Conservation (phyloP, 2,888 invertebrate genomes). For the Ormyrus rosae region DNA sequence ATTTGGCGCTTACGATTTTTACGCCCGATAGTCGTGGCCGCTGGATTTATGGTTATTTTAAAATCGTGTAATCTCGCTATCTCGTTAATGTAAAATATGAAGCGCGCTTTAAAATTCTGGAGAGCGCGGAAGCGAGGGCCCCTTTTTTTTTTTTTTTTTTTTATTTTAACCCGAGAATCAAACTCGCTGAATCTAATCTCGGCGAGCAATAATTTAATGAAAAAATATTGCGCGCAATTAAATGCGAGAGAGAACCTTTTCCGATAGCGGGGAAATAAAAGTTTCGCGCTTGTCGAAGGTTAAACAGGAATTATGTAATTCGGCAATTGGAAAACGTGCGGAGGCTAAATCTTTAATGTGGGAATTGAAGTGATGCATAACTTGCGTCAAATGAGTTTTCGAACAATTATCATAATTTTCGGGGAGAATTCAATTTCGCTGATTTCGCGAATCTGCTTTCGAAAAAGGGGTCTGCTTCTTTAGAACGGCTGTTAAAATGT, state of each 20-base stretch:
- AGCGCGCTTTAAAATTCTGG: conserved; percentile 45
- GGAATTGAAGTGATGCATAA: too few relatives aligned
- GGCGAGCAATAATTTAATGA: conserved; percentile 29
- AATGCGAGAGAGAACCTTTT: conserved; percentile 4
- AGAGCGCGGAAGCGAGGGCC: background rate
- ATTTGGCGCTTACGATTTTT: conserved; percentile 58
- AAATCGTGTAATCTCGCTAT: conserved; percentile 60
- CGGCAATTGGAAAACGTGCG: conserved; percentile 3
- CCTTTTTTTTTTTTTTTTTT: background rate
- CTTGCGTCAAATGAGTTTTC: background rate
- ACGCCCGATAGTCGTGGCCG: conserved; percentile 53
- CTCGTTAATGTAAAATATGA: conserved; percentile 58
- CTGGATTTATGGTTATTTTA: conserved; percentile 60
- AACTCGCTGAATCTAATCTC: conserved; percentile 34
- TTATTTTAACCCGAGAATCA: background rate
- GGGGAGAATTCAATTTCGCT: too few relatives aligned
- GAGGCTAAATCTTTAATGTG: background rate
- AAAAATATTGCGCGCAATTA: conserved; percentile 36
- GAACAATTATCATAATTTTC: background rate
- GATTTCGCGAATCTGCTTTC: too few relatives aligned
- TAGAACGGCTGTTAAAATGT: too few relatives aligned
- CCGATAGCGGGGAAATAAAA: conserved; percentile 21
- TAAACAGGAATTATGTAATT: background rate
- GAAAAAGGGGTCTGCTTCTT: too few relatives aligned
- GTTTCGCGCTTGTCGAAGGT: background rate